Conservation (phyloP, 2,113 vertebrate species). For the Oostethus manadensis region DNA sequence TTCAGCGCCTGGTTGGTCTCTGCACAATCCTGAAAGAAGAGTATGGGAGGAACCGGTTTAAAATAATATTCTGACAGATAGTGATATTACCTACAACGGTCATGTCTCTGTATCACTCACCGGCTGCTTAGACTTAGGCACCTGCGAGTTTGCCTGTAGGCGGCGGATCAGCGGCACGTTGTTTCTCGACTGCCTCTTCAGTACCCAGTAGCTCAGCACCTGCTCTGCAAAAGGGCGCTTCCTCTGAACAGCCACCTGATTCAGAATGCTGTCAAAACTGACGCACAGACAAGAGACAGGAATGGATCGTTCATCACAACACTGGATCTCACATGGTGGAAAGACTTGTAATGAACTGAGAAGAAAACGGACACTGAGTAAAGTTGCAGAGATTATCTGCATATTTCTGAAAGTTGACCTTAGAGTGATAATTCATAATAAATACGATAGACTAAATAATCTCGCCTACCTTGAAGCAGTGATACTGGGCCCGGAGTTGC, state of each 20-base stretch:
- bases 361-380: no score
- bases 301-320: background rate
- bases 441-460: background rate
- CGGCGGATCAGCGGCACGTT: slow-evolving; percentile 90
- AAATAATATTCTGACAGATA: background rate
- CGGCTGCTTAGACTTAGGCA: slow-evolving; percentile 76
- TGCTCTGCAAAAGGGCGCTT: slow-evolving; percentile 92
- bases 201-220: slow-evolving; percentile 92
- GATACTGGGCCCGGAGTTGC: slow-evolving; percentile 84
- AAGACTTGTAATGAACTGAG: no score
- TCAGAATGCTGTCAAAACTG: slow-evolving; percentile 93
- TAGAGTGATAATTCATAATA: background rate
- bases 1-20: slow-evolving; percentile 84
- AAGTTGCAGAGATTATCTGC: no score
- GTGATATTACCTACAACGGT: no score
- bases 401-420: no score
- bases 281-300: background rate
- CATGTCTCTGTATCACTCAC: slow-evolving; percentile 54
- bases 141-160: slow-evolving; percentile 87
- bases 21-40: slow-evolving; percentile 67
- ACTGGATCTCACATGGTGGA: no score
- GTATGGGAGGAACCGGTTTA: background rate
- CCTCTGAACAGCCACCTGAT: slow-evolving; percentile 93
- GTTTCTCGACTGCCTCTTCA: slow-evolving; percentile 93
- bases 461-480: slow-evolving; percentile 85